phyloP scores from a whole-genome alignment of 2,888 invertebrate species.

The Aleiodes testaceus region DNA sequence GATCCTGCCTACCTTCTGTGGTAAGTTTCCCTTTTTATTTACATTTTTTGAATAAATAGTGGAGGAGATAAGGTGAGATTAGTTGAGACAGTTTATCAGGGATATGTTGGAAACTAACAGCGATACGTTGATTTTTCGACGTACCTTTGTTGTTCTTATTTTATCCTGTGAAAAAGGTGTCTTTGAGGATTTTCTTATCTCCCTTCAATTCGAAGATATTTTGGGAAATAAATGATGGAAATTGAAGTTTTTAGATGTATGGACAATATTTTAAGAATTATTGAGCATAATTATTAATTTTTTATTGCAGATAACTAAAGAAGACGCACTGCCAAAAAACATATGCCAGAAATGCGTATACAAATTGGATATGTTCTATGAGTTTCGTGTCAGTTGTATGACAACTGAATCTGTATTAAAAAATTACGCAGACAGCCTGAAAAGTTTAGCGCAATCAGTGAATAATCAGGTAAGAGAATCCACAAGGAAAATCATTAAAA shows the following conservation, averaged over 20 bases:
- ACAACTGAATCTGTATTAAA: conserved; percentile 80
- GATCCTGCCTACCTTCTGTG: conserved; percentile 81
- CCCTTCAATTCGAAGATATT: too few species aligned
- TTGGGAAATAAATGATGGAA: too few species aligned
- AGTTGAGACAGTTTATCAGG: too few species aligned
- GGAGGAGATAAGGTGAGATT: too few species aligned
- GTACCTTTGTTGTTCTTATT: too few species aligned
- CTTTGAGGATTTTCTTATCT: too few species aligned
- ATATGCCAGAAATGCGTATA: conserved; percentile 81
- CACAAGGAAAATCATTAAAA: background rate
- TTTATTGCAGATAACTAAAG: conserved; percentile 79
- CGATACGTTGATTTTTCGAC: too few species aligned
- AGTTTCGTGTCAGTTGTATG: conserved; percentile 80
- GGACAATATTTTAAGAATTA: too few species aligned
- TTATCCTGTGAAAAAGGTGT: too few species aligned
- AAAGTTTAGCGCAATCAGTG: conserved; percentile 80
- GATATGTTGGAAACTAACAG: too few species aligned
- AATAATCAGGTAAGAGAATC: conserved; percentile 77
- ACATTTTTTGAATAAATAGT: background rate
- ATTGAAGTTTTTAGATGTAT: too few species aligned
- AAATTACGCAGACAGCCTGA: conserved; percentile 81
- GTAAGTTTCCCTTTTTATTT: conserved; percentile 73
- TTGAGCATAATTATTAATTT: conserved; percentile 19
- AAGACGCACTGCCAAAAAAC: conserved; percentile 82
- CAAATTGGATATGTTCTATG: conserved; percentile 80